phyloP scores from a whole-genome alignment of 2,888 invertebrate species.

The Platynereis dumerilii region DNA sequence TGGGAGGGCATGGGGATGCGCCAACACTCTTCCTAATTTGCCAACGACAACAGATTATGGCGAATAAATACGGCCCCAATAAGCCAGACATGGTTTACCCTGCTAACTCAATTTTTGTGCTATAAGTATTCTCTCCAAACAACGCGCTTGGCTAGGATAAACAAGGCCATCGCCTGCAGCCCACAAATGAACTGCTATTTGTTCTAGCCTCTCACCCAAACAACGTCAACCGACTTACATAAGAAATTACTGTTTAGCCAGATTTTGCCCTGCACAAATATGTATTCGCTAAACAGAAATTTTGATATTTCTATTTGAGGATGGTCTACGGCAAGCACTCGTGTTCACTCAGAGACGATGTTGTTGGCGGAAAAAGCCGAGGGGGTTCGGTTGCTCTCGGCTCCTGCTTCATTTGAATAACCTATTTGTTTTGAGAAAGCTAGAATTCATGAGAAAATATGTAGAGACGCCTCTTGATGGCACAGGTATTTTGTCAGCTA shows the following conservation, averaged over 20 bases:
- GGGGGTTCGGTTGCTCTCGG: too few species aligned
- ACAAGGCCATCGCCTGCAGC: not conserved
- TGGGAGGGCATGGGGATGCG: not conserved
- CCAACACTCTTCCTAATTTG: not conserved
- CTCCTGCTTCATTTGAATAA: too few species aligned
- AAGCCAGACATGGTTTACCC: not conserved
- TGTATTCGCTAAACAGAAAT: conserved; percentile 8
- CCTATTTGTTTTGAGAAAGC: too few species aligned
- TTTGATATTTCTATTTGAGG: conserved; percentile 7
- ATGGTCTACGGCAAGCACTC: too few species aligned
- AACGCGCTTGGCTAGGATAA: not conserved
- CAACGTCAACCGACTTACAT: not conserved
- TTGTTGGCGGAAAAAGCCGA: too few species aligned
- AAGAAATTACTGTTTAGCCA: conserved; percentile 1
- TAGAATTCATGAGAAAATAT: too few species aligned
- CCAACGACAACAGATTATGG: conserved; percentile 10
- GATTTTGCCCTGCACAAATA: not conserved
- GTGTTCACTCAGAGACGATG: too few species aligned
- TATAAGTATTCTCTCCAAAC: conserved; percentile 7
- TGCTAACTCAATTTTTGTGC: conserved; percentile 4
- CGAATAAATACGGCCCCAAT: not conserved
- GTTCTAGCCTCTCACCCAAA: conserved; percentile 1
- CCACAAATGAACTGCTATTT: not conserved
- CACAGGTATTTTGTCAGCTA: too few species aligned
- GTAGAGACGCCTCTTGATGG: too few species aligned